Base-by-base conservation (phyloP, 1,140 invertebrate species). In the Piezodorus guildinii region DNA sequence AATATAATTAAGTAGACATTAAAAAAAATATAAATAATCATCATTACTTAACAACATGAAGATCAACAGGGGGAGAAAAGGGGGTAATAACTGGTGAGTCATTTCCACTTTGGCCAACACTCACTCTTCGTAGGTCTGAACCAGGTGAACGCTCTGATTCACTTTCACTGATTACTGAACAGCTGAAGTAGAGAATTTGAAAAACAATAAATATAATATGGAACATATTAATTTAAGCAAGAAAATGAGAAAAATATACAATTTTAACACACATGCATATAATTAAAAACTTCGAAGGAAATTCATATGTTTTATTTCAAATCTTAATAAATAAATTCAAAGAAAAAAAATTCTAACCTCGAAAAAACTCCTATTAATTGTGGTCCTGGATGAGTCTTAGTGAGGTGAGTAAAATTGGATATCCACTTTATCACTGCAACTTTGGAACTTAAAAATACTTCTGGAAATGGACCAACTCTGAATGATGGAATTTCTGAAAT, bases 391-490 rank as follows among this genome's bases (percentile, higher is more conserved):
- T 17, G 75, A 74, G 46, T 70, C 72, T 81, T 83, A 65, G 79
- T 80, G 51, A 85, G 81, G 71, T 93, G 88, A 2, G 87, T 88
- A 70, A 88, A 92, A 69, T 81, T 89, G 0, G 90, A 85, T 0
- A 94, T 77, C 91, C 91, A 95, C 76, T 91, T 91, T 45, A 95
- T 89, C 12, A 94, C 77, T 21, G 85, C 85, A 27, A 94, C 90
- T 72, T 91, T 82, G 90, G 66, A 87, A 69, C 34, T 83, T 75
- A 79, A 70, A 62, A 76, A 74, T 21, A 9, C 45, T 44, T 60
- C 64, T 60, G 44, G 23, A 52, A 17, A 34, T 45, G n/a, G 63
- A 62, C 17, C 54, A 19, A 17, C 67, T 69, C 63, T 70, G 58
- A 19, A 71, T 60, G 67, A 64, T 8, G 74, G 70, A 45, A 76